These are phyloP conservation scores for Rhyacichthys aspro DNA, from an alignment of 2,797 vertebrate genomes.

Conservation along the genomic window DNA sequence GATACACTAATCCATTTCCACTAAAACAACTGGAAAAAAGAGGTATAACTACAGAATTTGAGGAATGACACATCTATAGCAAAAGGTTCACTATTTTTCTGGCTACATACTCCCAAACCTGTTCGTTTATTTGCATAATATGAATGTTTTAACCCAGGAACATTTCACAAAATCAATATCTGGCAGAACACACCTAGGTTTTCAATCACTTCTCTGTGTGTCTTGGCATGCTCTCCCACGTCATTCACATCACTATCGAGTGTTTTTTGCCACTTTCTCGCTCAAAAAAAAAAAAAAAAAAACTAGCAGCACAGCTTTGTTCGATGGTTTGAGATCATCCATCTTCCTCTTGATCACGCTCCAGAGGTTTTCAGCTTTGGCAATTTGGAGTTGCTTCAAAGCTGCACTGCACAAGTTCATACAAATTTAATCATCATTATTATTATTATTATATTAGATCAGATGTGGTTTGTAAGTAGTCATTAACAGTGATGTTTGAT, in stretches of 20 bases:
- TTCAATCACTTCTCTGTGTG: constrained; percentile 1
- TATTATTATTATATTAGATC: neutral
- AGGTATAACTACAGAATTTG: too few relatives aligned
- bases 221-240: neutral
- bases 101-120: neutral
- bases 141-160: neutral
- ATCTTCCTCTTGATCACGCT: neutral
- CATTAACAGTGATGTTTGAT: neutral
- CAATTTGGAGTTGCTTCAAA: neutral
- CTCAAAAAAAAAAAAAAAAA: neutral
- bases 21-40: too few relatives aligned
- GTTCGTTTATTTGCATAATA: neutral
- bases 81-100: neutral
- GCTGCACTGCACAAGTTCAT: neutral
- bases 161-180: constrained; percentile 2
- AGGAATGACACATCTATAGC: neutral
- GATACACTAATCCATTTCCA: too few relatives aligned
- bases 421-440: neutral
- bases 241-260: neutral
- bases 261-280: constrained; percentile 1
- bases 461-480: neutral
- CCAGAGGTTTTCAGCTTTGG: neutral
- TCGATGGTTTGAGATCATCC: neutral
- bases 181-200: neutral
- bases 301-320: neutral